A percentile compares a stretch with the other conserved stretches of the same genome.
Conservation (phyloP, 1,140 invertebrate genomes). For the Trachelipus rathkii region DNA sequence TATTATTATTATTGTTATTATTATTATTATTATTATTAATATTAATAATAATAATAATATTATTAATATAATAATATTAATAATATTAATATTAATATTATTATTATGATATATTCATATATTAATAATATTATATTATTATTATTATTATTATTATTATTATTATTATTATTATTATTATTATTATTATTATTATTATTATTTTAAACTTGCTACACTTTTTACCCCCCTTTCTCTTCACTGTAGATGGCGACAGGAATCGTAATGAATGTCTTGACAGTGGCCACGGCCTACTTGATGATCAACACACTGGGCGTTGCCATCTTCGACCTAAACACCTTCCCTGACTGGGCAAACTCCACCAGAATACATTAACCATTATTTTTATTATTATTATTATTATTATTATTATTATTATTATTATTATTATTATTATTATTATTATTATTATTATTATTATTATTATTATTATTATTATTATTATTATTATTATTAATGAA, state of each 20-base stretch:
- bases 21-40: not conserved
- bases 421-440: too few species aligned
- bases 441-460: too few species aligned
- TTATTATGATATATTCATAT: not conserved
- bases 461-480: too few species aligned
- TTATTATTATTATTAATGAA: too few species aligned
- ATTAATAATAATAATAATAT: not conserved
- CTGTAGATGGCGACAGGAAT: conserved; percentile 58
- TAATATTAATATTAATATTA: not conserved
- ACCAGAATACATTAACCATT: not conserved
- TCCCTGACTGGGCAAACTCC: conserved; percentile 52
- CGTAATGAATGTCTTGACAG: conserved; percentile 69
- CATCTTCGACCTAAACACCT: conserved; percentile 57
- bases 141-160: conserved; percentile 15
- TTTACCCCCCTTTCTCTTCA: not conserved
- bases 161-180: conserved; percentile 14
- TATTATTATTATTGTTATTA: not conserved
- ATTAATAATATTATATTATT: conserved; percentile 2
- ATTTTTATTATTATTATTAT: too few species aligned
- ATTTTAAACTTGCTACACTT: not conserved
- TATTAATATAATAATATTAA: conserved; percentile 3
- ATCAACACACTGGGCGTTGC: conserved; percentile 64
- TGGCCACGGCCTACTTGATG: conserved; percentile 61
- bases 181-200: conserved; percentile 14
- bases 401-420: too few species aligned